phyloP scores from a whole-genome alignment of 2,797 vertebrate genomes.

The Saxicola maurus region DNA sequence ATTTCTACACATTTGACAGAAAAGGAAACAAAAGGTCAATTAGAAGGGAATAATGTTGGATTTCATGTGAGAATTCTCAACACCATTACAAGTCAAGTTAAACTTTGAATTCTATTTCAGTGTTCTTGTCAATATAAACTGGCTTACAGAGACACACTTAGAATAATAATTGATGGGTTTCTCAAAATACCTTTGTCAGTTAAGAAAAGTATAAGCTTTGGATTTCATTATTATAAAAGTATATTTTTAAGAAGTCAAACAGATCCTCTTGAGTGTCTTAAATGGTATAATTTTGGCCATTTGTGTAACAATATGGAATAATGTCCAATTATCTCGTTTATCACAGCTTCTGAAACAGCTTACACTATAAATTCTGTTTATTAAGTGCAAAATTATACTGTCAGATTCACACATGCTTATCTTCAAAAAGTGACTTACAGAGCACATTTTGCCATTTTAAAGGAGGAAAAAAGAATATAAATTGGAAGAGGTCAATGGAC shows the following conservation, averaged over 20 bases:
- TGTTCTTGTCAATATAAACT: constrained; percentile 18
- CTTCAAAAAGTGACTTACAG: constrained; percentile 9
- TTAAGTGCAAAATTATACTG: constrained; percentile 49
- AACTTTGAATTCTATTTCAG: not conserved
- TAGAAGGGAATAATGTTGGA: not conserved
- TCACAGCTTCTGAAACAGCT: constrained; percentile 19
- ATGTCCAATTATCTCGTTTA: constrained; percentile 49
- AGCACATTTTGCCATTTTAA: not conserved
- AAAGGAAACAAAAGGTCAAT: not conserved
- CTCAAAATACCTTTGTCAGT: constrained; percentile 26
- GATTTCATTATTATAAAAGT: constrained; percentile 17
- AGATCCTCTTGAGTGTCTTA: constrained; percentile 21
- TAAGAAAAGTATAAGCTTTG: constrained; percentile 15
- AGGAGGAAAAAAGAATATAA: not conserved
- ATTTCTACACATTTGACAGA: not conserved
- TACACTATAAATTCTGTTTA: constrained; percentile 41
- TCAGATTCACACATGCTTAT: constrained; percentile 23
- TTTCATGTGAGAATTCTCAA: not conserved
- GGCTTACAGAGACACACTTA: not conserved
- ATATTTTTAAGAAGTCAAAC: constrained; percentile 40
- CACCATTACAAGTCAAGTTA: not conserved
- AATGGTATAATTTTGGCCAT: constrained; percentile 9
- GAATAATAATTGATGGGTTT: constrained; percentile 31
- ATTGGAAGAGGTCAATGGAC: not conserved
- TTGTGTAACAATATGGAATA: constrained; percentile 36